Evolutionary conservation across 2,888 invertebrate species (phyloP), one percentile per base, ranked within the genome.

Genomic region (Cinara cedri): DNA sequence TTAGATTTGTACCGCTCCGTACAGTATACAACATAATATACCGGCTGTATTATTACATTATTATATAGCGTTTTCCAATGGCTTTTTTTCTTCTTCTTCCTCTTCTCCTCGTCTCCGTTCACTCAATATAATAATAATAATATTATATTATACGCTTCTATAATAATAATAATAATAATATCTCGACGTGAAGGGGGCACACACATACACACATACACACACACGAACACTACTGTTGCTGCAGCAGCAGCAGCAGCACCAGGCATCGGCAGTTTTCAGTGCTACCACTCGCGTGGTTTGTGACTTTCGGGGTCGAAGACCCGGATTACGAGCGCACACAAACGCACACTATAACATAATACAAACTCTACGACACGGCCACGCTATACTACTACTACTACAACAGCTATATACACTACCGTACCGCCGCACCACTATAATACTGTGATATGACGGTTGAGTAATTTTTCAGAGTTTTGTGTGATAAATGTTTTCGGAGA

Each of bases 301-400:
- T 78, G 78, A 78, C 78, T 78, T 78, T 78, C 78, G 78, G 78
- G 78, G 78, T 78, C 78, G 78, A 78, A 78, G 78, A 78, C 78
- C 78, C 70, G 78, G 78, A 78, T 78, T 78, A 68, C 60, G 78
- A 78, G 76, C 34, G 34, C 34, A n/a, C 51, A 54, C 51, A 54
- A 54, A 54, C 19, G n/a, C n/a, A n/a, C n/a, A n/a, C n/a, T 68
- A 78, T 57, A 78, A 34, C 6, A 34, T 34, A 34, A 34, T 34
- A 34, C 6, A 34, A 34, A n/a, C n/a, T n/a, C n/a, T 34, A 34
- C 34, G 6, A 34, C 34, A 6, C 3, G 34, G 6, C 34, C 6
- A 34, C 34, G n/a, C n/a, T n/a, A n/a, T n/a, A n/a, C n/a, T n/a
- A n/a, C n/a, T n/a, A n/a, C n/a, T n/a, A 34, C 34, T 34, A 34